phyloP scores from a whole-genome alignment of 2,797 vertebrate species.

The Myotis daubentonii region DNA sequence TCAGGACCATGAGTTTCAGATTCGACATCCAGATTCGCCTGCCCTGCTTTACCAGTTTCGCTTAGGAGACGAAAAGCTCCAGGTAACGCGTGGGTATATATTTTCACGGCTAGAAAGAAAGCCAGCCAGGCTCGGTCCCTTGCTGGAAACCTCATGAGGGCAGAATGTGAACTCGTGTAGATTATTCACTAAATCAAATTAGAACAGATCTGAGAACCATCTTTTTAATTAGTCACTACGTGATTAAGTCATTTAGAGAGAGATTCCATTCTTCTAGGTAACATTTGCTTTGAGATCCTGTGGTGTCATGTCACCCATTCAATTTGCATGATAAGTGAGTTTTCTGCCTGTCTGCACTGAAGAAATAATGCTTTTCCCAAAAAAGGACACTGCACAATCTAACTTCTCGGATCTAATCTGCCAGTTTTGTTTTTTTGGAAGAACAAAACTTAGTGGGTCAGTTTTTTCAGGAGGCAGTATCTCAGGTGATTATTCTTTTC shows the following conservation, averaged over 20 bases:
- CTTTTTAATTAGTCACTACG: neutral
- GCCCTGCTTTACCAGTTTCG: conserved; percentile 95
- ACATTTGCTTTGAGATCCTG: neutral
- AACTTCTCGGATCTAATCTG: neutral
- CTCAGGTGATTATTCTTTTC: neutral
- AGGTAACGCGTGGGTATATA: conserved; percentile 85
- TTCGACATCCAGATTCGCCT: conserved; percentile 94
- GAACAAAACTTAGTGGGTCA: neutral
- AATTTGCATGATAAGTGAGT: neutral
- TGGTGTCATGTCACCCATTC: neutral
- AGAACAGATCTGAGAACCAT: neutral
- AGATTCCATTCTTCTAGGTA: neutral
- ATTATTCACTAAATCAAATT: neutral
- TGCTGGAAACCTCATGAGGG: neutral
- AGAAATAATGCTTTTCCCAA: neutral
- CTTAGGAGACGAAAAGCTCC: conserved; percentile 96
- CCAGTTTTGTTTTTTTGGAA: neutral
- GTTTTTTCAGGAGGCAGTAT: neutral
- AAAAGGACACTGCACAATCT: neutral
- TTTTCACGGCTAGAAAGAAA: conserved; percentile 14
- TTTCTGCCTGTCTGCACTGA: neutral
- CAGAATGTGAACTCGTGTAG: neutral
- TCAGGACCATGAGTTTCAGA: conserved; percentile 98
- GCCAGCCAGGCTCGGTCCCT: neutral
- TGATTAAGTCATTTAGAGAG: neutral